Evolutionary conservation across 2,888 invertebrate genomes (phyloP), one percentile per base, ranked within the genome.

Genomic region (Aphidius colemani): DNA sequence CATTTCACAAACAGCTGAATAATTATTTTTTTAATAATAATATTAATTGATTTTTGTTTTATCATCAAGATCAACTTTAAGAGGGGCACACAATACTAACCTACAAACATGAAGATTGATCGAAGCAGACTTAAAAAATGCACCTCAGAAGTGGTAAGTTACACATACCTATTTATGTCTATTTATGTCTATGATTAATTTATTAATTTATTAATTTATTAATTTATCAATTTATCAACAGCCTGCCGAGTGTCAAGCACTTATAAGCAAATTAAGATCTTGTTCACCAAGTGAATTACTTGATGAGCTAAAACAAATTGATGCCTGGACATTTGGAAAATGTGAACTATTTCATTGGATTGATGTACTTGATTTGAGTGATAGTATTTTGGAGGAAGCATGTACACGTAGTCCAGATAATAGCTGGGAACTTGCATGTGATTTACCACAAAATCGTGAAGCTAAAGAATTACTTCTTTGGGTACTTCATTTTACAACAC

Each of bases 341-440:
- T 94, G 93, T 81, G 94, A 94, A 82, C 83, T 94, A 13, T 91
- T 90, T 75, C 92, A 94, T 80, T 94, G 94, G 94, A 91, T 92
- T 68, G 91, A 92, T 82, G 89, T 93, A 18, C 83, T 94, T 62
- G 93, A 94, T 82, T 86, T 89, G 51, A 90, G 89, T 75, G 91
- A 91, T 78, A 86, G 86, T 63, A 89, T 93, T 69, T 83, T 94
- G 67, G 92, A 92, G 72, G 88, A 88, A 76, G 90, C 92, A n/a
- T 89, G 90, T 56, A 84, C 86, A 64, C 85, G 85, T 69, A 85
- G 85, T 65, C 82, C 83, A 11, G 87, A 87, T 63, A 87, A 87
- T 72, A 85, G 87, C 71, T 92, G 91, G 91, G 87, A 88, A 69
- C 82, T 94, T 71, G 87, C 88, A 62, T 92, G 92, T 82, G 93